These are phyloP conservation scores for Poeciliopsis occidentalis DNA, from an alignment of 2,113 vertebrate species.

Conservation along the genomic window DNA sequence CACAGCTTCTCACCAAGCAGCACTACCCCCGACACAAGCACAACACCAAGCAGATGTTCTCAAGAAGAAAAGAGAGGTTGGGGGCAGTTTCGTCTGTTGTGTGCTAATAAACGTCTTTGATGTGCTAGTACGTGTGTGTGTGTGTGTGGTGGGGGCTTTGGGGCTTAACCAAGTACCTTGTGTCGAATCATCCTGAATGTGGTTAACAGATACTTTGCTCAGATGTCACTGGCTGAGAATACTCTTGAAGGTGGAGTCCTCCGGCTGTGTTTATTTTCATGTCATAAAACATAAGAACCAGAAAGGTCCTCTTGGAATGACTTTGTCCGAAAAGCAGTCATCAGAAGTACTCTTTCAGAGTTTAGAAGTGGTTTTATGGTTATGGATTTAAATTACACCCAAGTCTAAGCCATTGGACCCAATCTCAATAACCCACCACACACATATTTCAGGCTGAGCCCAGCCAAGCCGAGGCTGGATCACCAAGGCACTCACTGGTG, in stretches of 20 bases:
- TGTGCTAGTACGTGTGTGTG: neutral
- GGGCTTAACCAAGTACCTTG: neutral
- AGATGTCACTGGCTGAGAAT: constrained; percentile 51
- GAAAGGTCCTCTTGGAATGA: neutral
- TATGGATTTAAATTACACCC: neutral
- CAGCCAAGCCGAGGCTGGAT: neutral
- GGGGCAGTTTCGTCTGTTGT: constrained; percentile 32
- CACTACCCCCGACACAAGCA: constrained; percentile 15
- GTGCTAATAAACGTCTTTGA: constrained; percentile 53
- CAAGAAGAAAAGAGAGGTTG: constrained; percentile 20
- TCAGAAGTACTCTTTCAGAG: neutral
- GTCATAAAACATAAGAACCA: neutral
- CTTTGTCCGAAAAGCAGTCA: neutral
- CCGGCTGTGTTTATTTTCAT: neutral
- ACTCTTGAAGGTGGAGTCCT: constrained; percentile 4
- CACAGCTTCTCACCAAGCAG: constrained; percentile 14
- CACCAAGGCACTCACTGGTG: neutral
- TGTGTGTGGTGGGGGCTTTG: constrained; percentile 6
- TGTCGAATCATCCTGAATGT: constrained; percentile 31
- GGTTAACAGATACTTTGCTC: constrained; percentile 20
- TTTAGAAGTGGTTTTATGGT: neutral
- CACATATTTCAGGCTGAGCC: too few relatives aligned
- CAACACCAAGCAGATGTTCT: constrained; percentile 47
- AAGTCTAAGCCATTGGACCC: neutral
- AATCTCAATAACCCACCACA: too few relatives aligned